phyloP scores from a whole-genome alignment of 1,140 invertebrate species.

The Ips nitidus region DNA sequence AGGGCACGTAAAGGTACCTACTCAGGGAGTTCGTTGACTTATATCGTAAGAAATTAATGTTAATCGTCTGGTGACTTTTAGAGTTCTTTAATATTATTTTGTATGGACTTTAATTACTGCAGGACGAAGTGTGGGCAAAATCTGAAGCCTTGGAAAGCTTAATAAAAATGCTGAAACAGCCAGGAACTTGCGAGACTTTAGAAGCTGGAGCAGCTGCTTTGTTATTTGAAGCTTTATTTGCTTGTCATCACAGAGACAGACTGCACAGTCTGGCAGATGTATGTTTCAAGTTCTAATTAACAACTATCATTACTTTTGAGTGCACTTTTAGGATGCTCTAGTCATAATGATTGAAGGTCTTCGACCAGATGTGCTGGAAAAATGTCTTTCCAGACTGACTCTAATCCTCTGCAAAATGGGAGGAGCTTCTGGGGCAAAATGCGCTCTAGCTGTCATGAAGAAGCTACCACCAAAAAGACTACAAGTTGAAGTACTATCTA shows the following conservation, averaged over 20 bases:
- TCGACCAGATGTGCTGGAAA: conserved; percentile 52
- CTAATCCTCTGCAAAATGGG: conserved; percentile 62
- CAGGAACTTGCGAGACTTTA: conserved; percentile 56
- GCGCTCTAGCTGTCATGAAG: conserved; percentile 67
- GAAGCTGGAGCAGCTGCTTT: conserved; percentile 65
- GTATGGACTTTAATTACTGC: conserved; percentile 20
- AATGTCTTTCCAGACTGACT: conserved; percentile 56
- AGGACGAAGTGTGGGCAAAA: conserved; percentile 62
- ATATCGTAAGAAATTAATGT: too few relatives aligned
- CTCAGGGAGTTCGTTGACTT: too few relatives aligned
- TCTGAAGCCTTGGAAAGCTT: conserved; percentile 60
- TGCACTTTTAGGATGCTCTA: conserved; percentile 38
- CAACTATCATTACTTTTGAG: too few relatives aligned
- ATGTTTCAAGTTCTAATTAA: conserved; percentile 9
- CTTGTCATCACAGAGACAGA: conserved; percentile 50
- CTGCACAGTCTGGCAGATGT: conserved; percentile 43
- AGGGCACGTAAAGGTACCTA: too few relatives aligned
- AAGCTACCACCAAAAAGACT: conserved; percentile 63
- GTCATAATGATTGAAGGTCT: conserved; percentile 36
- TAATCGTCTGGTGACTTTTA: too few relatives aligned
- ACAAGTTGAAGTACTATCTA: conserved; percentile 34
- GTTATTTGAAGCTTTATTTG: conserved; percentile 58
- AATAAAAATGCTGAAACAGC: conserved; percentile 56
- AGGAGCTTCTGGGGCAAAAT: conserved; percentile 58
- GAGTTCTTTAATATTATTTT: too few relatives aligned